Conservation (phyloP, 2,797 vertebrate genomes). For the Dendrocincla tyrannina region DNA sequence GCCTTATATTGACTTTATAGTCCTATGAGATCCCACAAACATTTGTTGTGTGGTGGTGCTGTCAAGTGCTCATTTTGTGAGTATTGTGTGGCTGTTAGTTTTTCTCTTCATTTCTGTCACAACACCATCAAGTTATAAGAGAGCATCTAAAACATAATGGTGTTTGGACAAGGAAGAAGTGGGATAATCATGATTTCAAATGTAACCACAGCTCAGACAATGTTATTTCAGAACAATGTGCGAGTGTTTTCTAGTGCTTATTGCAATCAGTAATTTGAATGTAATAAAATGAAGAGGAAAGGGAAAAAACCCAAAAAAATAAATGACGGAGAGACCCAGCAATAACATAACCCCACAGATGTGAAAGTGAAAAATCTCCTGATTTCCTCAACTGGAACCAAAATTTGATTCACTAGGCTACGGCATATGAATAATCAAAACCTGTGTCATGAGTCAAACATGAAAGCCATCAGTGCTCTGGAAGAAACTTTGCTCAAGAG, state of each 20-base stretch:
- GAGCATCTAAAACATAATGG: conserved; percentile 16
- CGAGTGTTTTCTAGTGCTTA: background rate
- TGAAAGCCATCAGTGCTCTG: background rate
- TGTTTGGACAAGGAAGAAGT: conserved; percentile 41
- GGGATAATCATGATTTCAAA: conserved; percentile 43
- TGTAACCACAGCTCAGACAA: conserved; percentile 23
- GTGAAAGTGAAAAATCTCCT: background rate
- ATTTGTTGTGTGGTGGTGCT: background rate
- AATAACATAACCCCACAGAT: background rate
- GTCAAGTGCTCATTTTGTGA: conserved; percentile 20
- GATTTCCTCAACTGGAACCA: background rate
- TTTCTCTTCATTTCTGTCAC: conserved; percentile 18
- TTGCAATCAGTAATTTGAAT: conserved; percentile 3
- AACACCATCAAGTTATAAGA: conserved; percentile 16
- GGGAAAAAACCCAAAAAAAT: background rate
- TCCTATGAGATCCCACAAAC: background rate
- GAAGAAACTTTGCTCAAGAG: background rate
- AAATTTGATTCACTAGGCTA: background rate
- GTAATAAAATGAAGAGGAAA: background rate
- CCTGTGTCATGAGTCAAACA: background rate
- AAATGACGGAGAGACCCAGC: background rate
- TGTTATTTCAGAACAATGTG: conserved; percentile 8
- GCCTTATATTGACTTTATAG: background rate
- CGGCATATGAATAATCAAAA: background rate
- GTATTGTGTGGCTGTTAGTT: background rate